Evolutionary conservation across 2,888 invertebrate species (phyloP).

Genomic region (Chaetoderma sp.): DNA sequence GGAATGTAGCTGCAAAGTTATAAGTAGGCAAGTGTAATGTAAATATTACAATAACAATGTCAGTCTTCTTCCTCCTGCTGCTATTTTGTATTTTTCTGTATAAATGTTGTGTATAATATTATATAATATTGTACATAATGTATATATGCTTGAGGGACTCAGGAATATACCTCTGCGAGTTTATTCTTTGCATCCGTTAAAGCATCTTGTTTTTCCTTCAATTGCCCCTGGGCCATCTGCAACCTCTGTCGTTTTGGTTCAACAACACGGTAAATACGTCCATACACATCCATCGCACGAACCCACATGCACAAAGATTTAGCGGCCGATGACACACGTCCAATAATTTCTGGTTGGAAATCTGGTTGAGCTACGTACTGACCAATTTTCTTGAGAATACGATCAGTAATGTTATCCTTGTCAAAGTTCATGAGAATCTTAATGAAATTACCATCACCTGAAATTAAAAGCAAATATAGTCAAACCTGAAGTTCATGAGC

Average conservation of each 20-base stretch:
- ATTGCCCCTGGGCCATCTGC: constrained; percentile 80
- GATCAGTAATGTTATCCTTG: constrained; percentile 87
- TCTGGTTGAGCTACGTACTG: constrained; percentile 85
- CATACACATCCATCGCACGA: constrained; percentile 90
- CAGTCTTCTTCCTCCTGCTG: no score
- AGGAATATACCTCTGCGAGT: constrained; percentile 74
- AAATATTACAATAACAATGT: no score
- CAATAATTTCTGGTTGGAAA: constrained; percentile 89
- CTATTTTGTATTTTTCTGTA: no score
- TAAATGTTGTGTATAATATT: not conserved
- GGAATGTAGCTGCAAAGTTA: no score
- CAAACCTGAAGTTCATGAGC: not conserved
- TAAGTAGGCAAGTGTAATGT: no score
- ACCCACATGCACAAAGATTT: constrained; percentile 91
- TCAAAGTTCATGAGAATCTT: constrained; percentile 83
- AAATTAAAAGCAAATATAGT: not conserved
- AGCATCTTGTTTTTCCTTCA: constrained; percentile 83
- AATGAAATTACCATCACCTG: constrained; percentile 69
- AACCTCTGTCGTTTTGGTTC: constrained; percentile 88
- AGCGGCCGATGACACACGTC: constrained; percentile 84
- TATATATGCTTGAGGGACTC: not conserved
- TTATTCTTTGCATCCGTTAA: constrained; percentile 83
- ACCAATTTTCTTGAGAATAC: constrained; percentile 83
- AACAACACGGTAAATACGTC: constrained; percentile 82
- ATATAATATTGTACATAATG: not conserved